Evolutionary conservation across 2,888 invertebrate species (phyloP).

Genomic region (Synergus itoensis): DNA sequence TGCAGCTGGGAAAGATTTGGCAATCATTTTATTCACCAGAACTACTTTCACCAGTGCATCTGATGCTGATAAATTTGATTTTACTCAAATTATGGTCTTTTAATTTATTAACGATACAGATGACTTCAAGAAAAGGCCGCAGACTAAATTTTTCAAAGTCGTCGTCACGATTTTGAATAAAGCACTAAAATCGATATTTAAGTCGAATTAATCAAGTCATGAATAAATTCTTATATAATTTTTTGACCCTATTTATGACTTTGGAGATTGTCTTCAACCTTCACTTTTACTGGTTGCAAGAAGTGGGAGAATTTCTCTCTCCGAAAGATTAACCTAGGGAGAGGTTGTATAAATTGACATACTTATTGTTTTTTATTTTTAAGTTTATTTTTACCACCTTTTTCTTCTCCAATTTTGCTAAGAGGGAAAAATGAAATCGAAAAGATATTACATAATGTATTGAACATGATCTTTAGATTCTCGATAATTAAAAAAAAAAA

Average conservation of each 20-base stretch:
- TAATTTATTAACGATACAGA: neutral
- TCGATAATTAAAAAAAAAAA: neutral
- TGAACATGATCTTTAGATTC: neutral
- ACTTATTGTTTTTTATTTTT: neutral
- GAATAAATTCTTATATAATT: neutral
- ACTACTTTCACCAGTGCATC: neutral
- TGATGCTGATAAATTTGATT: neutral
- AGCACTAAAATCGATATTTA: neutral
- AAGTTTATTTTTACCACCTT: slow-evolving; percentile 1
- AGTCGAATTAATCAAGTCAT: neutral
- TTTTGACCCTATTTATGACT: slow-evolving; percentile 13
- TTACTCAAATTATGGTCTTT: neutral
- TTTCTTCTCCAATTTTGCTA: neutral
- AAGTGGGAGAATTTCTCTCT: slow-evolving; percentile 17
- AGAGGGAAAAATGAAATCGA: neutral
- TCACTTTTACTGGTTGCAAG: slow-evolving; percentile 25
- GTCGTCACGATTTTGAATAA: neutral
- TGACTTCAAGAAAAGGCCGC: neutral
- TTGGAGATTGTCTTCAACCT: slow-evolving; percentile 18
- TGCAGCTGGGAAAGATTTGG: neutral
- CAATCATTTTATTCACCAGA: neutral
- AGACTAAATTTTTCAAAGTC: neutral
- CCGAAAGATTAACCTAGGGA: neutral
- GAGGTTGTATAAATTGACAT: neutral
- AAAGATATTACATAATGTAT: neutral